Percentiles rank a stretch among this genome's conserved stretches.
Evolutionary conservation across 1,140 invertebrate genomes (phyloP).

Genomic region (Drosophila asahinai): DNA sequence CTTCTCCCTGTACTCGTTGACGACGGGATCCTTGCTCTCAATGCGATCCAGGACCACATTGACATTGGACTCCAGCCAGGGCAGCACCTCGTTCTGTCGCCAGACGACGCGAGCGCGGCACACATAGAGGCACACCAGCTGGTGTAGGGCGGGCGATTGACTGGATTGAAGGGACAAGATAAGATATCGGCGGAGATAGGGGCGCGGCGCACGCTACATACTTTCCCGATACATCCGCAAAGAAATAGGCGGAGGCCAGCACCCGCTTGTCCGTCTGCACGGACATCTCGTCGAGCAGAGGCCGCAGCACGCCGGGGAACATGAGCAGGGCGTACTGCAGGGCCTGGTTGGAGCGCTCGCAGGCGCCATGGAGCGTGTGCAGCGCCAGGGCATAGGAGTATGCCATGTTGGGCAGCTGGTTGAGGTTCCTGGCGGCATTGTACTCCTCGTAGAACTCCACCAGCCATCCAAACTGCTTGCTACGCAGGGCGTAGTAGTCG

Average conservation of each 20-base stretch:
- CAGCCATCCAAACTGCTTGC: slow-evolving; percentile 94
- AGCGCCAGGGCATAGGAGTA: slow-evolving; percentile 93
- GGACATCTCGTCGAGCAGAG: slow-evolving; percentile 91
- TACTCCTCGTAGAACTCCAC: slow-evolving; percentile 90
- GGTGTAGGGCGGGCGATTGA: slow-evolving; percentile 88
- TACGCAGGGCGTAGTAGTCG: slow-evolving; percentile 94
- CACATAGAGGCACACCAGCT: slow-evolving; percentile 91
- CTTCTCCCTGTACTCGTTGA: slow-evolving; percentile 88
- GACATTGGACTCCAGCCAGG: slow-evolving; percentile 92
- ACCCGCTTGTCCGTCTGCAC: slow-evolving; percentile 90
- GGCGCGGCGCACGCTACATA: slow-evolving; percentile 34
- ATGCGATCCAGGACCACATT: slow-evolving; percentile 88
- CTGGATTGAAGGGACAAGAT: slow-evolving; percentile 82
- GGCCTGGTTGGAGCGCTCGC: slow-evolving; percentile 87
- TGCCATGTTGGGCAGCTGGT: slow-evolving; percentile 94
- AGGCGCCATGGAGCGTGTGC: slow-evolving; percentile 86
- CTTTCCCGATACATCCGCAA: slow-evolving; percentile 75
- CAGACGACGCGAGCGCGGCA: slow-evolving; percentile 91
- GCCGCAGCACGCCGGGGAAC: slow-evolving; percentile 92
- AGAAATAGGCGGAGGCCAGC: slow-evolving; percentile 86
- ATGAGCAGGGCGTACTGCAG: slow-evolving; percentile 92
- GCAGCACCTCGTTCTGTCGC: slow-evolving; percentile 91
- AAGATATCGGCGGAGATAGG: not conserved
- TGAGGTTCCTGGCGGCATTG: slow-evolving; percentile 89
- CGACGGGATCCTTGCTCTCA: slow-evolving; percentile 88